phyloP scores from a whole-genome alignment of 2,113 vertebrate genomes.

The Pluvialis apricaria region DNA sequence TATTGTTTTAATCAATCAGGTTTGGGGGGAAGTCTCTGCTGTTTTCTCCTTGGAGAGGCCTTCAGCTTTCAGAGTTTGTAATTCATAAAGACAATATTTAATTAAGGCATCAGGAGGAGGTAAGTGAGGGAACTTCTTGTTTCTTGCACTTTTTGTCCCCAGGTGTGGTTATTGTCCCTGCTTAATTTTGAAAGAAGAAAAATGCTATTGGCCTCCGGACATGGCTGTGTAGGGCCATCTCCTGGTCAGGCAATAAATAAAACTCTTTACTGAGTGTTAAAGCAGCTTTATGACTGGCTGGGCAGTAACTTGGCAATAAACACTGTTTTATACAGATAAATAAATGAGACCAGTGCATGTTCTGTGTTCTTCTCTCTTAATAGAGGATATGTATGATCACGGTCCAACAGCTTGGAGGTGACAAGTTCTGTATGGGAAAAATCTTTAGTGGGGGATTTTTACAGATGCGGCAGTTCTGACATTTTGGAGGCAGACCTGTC shows the following conservation, averaged over 20 bases:
- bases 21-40: background rate
- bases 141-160: background rate
- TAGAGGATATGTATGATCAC: rapidly evolving
- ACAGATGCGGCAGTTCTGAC: background rate
- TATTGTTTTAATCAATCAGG: background rate
- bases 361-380: background rate
- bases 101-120: background rate
- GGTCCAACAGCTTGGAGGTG: background rate
- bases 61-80: background rate
- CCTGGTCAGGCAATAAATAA: constrained; percentile 20
- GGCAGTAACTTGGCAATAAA: background rate
- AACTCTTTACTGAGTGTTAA: background rate
- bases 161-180: background rate
- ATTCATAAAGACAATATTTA: background rate
- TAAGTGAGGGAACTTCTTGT: background rate
- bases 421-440: background rate
- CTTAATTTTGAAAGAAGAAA: background rate
- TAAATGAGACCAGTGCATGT: background rate
- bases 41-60: background rate
- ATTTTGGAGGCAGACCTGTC: background rate
- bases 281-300: background rate
- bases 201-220: background rate
- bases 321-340: background rate
- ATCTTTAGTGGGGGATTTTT: background rate
- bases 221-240: background rate